Conservation (phyloP, 2,797 vertebrate species). For the Salarias fasciatus region DNA sequence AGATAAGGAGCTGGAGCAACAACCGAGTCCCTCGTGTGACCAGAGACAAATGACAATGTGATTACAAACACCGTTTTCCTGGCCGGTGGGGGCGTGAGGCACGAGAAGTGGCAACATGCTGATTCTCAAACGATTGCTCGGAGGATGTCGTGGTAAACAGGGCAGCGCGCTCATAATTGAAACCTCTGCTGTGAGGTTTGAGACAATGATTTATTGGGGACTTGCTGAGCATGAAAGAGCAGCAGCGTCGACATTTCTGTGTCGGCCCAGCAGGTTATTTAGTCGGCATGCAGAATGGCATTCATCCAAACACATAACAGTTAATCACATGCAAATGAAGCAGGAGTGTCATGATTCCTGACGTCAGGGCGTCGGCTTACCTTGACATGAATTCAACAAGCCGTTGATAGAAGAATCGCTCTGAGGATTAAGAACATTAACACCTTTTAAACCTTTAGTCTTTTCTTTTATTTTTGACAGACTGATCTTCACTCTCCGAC, state of each 20-base stretch:
- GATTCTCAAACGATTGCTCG: conserved; percentile 16
- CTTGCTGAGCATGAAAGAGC: conserved; percentile 28
- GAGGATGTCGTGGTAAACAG: conserved; percentile 8
- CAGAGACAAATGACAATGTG: conserved; percentile 17
- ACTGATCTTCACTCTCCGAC: not conserved
- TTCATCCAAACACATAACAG: not conserved
- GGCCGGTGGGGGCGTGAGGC: not conserved
- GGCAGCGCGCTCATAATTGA: conserved; percentile 7
- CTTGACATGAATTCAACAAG: conserved; percentile 98
- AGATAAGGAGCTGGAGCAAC: conserved; percentile 41
- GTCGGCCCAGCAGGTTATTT: not conserved
- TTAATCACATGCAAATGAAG: not conserved
- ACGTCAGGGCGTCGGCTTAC: conserved; percentile 67
- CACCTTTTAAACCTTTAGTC: not conserved
- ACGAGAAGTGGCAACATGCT: conserved; percentile 1
- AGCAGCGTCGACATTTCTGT: not conserved
- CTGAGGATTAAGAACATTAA: conserved; percentile 67
- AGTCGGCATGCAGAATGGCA: not conserved
- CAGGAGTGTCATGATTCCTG: not conserved
- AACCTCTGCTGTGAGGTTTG: conserved; percentile 13
- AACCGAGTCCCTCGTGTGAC: conserved; percentile 7
- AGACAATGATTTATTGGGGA: conserved; percentile 9
- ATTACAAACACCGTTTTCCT: conserved; percentile 16
- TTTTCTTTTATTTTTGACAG: not conserved
- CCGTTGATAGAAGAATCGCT: conserved; percentile 94